Conservation (phyloP, 1,140 invertebrate species). For the Dryas iulia region DNA sequence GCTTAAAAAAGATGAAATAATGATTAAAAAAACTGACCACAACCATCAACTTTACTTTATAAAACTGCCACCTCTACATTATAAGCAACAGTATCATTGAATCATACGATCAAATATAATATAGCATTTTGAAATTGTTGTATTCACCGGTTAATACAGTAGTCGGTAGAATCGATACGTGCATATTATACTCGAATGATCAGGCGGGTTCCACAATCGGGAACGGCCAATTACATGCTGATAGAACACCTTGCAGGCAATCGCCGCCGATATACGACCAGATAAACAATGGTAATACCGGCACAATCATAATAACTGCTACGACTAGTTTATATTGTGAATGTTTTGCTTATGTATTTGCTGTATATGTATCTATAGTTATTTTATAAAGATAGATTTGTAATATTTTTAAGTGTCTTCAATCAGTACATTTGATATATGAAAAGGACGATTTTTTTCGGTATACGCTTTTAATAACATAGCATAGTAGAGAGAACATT, state of each 20-base stretch:
- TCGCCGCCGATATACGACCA: slow-evolving; percentile 32
- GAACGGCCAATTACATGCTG: slow-evolving; percentile 63
- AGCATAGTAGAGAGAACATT: too few relatives aligned
- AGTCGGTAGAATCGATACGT: slow-evolving; percentile 38
- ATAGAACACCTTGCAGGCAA: slow-evolving; percentile 67
- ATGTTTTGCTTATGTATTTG: neutral
- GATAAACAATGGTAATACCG: slow-evolving; percentile 31
- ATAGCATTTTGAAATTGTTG: neutral
- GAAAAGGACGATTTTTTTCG: too few relatives aligned
- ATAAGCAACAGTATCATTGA: neutral
- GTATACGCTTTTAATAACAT: too few relatives aligned
- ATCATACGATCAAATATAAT: neutral
- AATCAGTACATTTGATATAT: too few relatives aligned
- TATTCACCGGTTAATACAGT: slow-evolving; percentile 26
- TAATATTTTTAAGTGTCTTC: too few relatives aligned
- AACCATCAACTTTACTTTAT: neutral
- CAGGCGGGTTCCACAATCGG: slow-evolving; percentile 50
- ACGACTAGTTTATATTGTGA: neutral
- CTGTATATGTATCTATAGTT: neutral
- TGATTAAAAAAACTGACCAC: neutral
- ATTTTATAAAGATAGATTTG: too few relatives aligned
- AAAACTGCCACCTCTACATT: neutral
- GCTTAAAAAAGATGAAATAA: too few relatives aligned
- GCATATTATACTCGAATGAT: slow-evolving; percentile 35
- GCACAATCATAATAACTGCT: slow-evolving; percentile 23